These are phyloP conservation scores for Oxystoma pomonae DNA, from an alignment of 2,888 invertebrate species.

Conservation along the genomic window DNA sequence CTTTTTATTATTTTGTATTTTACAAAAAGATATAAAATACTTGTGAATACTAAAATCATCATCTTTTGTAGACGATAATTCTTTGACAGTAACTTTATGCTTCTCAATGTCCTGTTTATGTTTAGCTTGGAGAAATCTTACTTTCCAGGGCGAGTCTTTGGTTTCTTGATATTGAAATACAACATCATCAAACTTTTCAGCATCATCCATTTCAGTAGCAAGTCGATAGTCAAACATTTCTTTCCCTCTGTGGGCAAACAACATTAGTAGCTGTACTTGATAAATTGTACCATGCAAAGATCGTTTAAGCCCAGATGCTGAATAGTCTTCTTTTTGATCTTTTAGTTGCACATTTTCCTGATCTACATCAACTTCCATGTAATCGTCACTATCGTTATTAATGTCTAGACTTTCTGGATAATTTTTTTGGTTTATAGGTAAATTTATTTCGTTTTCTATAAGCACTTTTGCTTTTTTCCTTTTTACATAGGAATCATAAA, in stretches of 20 bases:
- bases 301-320: constrained; percentile 9
- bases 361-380: not conserved
- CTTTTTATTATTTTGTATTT: constrained; percentile 13
- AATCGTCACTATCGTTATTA: not conserved
- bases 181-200: constrained; percentile 18
- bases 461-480: no score
- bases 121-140: constrained; percentile 16
- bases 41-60: constrained; percentile 11
- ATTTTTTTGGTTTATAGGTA: not conserved
- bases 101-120: constrained; percentile 11
- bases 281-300: constrained; percentile 14
- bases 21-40: constrained; percentile 18
- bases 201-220: constrained; percentile 12
- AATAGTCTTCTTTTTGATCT: not conserved
- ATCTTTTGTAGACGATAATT: constrained; percentile 5
- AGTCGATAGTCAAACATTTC: not conserved
- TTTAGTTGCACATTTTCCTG: not conserved
- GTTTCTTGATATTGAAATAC: constrained; percentile 13
- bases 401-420: not conserved
- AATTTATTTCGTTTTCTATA: not conserved
- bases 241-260: constrained; percentile 5
- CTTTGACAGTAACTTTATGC: constrained; percentile 11
- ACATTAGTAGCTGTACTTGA: constrained; percentile 14
- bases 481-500: no score
- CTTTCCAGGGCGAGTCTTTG: not conserved